Percentiles rank a stretch among this genome's conserved stretches.
Conservation (phyloP, 2,888 invertebrate species). For the Caenorhabditis sp. region DNA sequence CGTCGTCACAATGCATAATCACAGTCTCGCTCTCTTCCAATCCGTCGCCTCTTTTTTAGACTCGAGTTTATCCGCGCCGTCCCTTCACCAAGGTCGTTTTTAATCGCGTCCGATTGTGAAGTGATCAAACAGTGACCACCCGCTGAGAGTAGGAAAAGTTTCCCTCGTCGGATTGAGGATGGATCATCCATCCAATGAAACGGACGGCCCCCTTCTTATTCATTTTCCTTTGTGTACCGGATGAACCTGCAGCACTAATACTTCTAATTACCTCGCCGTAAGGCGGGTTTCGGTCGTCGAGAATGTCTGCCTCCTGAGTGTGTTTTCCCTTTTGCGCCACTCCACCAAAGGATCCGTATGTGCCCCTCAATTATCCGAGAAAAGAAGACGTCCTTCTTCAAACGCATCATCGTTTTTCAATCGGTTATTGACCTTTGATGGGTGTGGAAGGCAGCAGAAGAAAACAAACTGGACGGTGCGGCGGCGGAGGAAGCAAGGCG, state of each 20-base stretch:
- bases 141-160: slow-evolving; percentile 6
- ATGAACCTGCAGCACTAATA: not conserved
- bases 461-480: slow-evolving; percentile 16
- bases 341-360: slow-evolving; percentile 7
- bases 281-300: slow-evolving; percentile 4
- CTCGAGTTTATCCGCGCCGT: slow-evolving; percentile 24
- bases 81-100: slow-evolving; percentile 29
- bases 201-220: not conserved
- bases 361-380: slow-evolving; percentile 24
- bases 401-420: slow-evolving; percentile 33
- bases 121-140: slow-evolving; percentile 17
- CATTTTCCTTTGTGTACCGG: not conserved
- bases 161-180: slow-evolving; percentile 1
- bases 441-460: slow-evolving; percentile 11
- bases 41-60: slow-evolving; percentile 15
- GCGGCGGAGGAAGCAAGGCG: slow-evolving; percentile 23
- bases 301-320: not conserved
- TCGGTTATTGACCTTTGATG: slow-evolving; percentile 57
- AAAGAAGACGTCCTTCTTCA: slow-evolving; percentile 27
- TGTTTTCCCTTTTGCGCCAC: slow-evolving; percentile 5
- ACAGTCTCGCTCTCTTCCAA: not conserved
- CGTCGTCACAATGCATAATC: slow-evolving; percentile 9
- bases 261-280: slow-evolving; percentile 12
- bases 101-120: slow-evolving; percentile 32
- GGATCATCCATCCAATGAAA: not conserved